Base-by-base conservation (phyloP, 1,140 invertebrate genomes). In the Chrysoperla carnea region DNA sequence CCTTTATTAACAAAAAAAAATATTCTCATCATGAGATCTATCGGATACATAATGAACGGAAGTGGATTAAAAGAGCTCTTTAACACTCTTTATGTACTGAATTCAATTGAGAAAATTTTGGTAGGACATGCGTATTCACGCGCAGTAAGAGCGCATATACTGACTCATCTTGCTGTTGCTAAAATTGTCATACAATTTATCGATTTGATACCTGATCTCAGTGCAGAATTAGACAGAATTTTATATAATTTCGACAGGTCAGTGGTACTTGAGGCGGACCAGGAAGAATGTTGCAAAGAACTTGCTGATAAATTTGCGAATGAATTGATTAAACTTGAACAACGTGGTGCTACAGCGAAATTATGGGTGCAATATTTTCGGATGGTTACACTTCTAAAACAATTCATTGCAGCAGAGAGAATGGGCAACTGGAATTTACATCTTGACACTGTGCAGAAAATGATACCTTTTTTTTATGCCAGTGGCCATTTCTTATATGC, bases 381-480 rank as follows among this genome's bases (percentile, higher is more conserved):
- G 17, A 55, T 58, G 56, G 51, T 57, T 35, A 52, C 48, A 8
- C 41, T 58, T 46, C 39, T 48, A n/a, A 52, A 54, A 43, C 42
- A 56, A 37, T 57, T 56, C 33, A 50, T 63, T 36, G 40, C 48
- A 40, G 54, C 59, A 7, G 56, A 62, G 48, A 39, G 55, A 9
- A 49, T 39, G 17, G 52, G 50, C 4, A 47, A 60, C 48, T 63
- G 54, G 57, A 11, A 57, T 9, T 37, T 55, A 17, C 55, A 61
- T 44, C 40, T 56, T 29, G 9, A 42, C 7, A 15, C 15, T 12
- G 33, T 58, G 3, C 12, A 50, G 11, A 35, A 51, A 39, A 63
- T 65, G 59, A 39, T 63, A 1, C 61, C 54, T 3, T 57, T 51
- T 46, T 60, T 62, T 45, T 54, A 62, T 43, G 54, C 57, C 12